A percentile compares a stretch with the other conserved stretches of the same genome.
Conservation (phyloP, 2,113 vertebrate genomes). For the Craseonycteris thonglongyai region DNA sequence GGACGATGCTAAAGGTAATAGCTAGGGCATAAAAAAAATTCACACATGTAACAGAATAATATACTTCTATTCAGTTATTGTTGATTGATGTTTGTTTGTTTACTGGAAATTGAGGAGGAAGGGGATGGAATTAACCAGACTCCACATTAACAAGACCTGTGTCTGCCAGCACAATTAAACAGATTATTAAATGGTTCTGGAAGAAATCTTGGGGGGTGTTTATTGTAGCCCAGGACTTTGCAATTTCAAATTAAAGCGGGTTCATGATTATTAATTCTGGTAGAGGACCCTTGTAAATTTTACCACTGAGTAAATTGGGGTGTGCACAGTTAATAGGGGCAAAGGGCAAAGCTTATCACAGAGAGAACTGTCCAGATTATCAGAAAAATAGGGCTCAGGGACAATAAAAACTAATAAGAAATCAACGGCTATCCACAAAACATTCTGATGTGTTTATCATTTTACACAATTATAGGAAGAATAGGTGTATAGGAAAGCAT, state of each 20-base stretch:
- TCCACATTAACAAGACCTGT: not conserved
- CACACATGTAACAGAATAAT: not conserved
- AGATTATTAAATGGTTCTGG: constrained; percentile 50
- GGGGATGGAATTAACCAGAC: not conserved
- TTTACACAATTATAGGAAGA: not conserved
- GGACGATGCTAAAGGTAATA: not conserved
- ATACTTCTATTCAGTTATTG: not conserved
- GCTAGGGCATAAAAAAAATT: not conserved
- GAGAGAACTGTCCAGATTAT: not conserved
- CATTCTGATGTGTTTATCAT: not conserved
- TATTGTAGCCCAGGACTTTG: constrained; percentile 57
- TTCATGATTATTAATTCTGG: constrained; percentile 54
- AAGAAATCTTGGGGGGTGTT: constrained; percentile 65
- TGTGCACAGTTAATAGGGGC: not conserved
- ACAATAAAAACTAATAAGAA: not conserved
- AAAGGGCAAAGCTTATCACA: constrained; percentile 30
- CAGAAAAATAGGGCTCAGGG: not conserved
- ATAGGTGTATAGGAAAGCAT: not conserved
- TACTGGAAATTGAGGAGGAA: not conserved
- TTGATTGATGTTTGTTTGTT: constrained; percentile 6
- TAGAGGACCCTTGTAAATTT: constrained; percentile 58
- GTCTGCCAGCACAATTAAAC: constrained; percentile 39
- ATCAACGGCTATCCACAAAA: not conserved
- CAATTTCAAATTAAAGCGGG: constrained; percentile 58
- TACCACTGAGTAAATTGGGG: constrained; percentile 40